These are phyloP conservation scores for Caranx melampygus DNA, from an alignment of 2,113 vertebrate genomes.

Conservation along the genomic window DNA sequence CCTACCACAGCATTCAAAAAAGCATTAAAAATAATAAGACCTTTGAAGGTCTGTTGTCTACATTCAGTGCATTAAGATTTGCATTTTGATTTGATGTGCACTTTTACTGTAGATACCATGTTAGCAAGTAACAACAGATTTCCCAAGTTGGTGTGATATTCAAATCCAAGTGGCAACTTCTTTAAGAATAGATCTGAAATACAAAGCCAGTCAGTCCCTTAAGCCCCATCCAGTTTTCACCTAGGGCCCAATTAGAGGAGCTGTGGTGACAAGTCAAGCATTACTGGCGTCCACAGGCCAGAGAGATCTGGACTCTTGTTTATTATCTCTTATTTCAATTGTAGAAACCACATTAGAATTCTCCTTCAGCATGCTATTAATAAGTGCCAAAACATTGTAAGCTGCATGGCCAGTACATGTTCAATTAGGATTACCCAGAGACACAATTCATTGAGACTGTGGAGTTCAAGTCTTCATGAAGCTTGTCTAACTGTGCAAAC, in stretches of 20 bases:
- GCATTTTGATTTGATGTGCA: no score
- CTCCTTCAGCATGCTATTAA: slow-evolving; percentile 71
- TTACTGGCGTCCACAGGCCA: slow-evolving; percentile 67
- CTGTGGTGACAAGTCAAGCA: slow-evolving; percentile 79
- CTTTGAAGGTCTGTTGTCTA: no score
- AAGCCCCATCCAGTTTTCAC: slow-evolving; percentile 61
- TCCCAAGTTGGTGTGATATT: background rate
- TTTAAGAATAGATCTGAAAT: slow-evolving; percentile 67
- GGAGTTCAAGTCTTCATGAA: slow-evolving; percentile 69
- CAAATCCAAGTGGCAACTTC: slow-evolving; percentile 40
- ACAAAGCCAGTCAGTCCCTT: slow-evolving; percentile 67
- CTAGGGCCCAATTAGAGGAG: slow-evolving; percentile 81
- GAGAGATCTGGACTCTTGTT: slow-evolving; percentile 75
- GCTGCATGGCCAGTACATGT: slow-evolving; percentile 73
- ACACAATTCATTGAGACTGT: slow-evolving; percentile 67
- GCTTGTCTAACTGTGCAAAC: slow-evolving; percentile 76
- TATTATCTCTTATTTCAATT: slow-evolving; percentile 82
- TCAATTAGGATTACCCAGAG: slow-evolving; percentile 81
- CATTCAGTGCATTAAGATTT: no score
- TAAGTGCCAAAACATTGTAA: slow-evolving; percentile 77
- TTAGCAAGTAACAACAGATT: slow-evolving; percentile 11
- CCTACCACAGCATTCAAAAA: background rate
- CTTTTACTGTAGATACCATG: background rate
- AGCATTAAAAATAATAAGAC: background rate
- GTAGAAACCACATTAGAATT: slow-evolving; percentile 78